Evolutionary conservation across 2,888 invertebrate species (phyloP), one percentile per base, ranked within the genome.

Genomic region (Lycia hirtaria): DNA sequence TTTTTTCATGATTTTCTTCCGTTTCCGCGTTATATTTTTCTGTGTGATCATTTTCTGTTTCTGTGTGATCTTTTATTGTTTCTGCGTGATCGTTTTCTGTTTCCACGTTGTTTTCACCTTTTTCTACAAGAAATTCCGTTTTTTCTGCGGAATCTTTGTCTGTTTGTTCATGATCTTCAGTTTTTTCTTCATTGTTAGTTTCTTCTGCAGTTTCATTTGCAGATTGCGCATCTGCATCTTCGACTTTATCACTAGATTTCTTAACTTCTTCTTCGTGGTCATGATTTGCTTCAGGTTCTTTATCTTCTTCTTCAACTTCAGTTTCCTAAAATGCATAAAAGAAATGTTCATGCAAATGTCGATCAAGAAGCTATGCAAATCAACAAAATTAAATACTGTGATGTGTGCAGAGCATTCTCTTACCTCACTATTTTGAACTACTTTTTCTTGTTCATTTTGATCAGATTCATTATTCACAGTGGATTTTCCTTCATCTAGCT

Each of bases 321-420:
- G 81, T 68, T 68, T 78, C 87, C 89, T 90, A 89, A 85, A 89
- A 90, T 78, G 58, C 69, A 87, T 67, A 85, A 82, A 81, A 76
- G 77, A 75, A 83, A 80, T 73, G 62, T 77, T 86, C 89, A 89
- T 88, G 89, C 89, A 87, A 76, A 87, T 84, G 85, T 83, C 81
- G 75, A 73, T 71, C 64, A 78, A 83, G 69, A 90, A 91, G 91
- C 91, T 74, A 76, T 71, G 91, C 91, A 89, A 91, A 85, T 73
- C 64, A 88, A 87, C 66, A 48, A 60, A 81, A 83, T 49, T 63
- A 69, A 76, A 78, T 80, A 76, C 76, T 73, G 66, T 76, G 71
- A 71, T 63, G 54, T 63, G 57, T 74, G 50, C 67, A 83, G 81
- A 86, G 88, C 86, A 73, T 60, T 10, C 62, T 66, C 87, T 85